phyloP scores from a whole-genome alignment of 1,140 invertebrate species.

The Cherax quadricarinatus region DNA sequence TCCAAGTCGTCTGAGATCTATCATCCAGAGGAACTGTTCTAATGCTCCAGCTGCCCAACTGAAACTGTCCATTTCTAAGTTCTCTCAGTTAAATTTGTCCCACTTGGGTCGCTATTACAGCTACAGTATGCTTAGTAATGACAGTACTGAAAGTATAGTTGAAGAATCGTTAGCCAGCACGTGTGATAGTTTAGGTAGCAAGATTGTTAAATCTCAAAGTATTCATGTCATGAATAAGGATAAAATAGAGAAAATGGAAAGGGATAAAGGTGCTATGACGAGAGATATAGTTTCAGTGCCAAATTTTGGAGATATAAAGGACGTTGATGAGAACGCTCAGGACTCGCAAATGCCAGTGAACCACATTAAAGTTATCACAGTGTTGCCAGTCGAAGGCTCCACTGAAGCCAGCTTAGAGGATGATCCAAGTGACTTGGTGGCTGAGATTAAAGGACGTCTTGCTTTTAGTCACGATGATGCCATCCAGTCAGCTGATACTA shows the following conservation, averaged over 20 bases:
- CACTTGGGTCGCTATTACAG: slow-evolving; percentile 82
- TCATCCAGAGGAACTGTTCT: slow-evolving; percentile 65
- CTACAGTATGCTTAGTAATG: slow-evolving; percentile 84
- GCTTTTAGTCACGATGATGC: slow-evolving; percentile 66
- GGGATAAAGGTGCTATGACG: slow-evolving; percentile 77
- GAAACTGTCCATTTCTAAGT: slow-evolving; percentile 84
- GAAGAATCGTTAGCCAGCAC: slow-evolving; percentile 72
- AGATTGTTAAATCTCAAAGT: slow-evolving; percentile 82
- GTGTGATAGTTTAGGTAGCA: slow-evolving; percentile 72
- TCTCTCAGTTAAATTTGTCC: slow-evolving; percentile 85
- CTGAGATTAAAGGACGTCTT: slow-evolving; percentile 68
- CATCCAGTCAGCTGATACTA: slow-evolving; percentile 67
- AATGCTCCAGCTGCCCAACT: slow-evolving; percentile 77
- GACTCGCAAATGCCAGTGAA: slow-evolving; percentile 46
- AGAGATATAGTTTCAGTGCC: slow-evolving; percentile 87
- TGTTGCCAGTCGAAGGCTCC: slow-evolving; percentile 51
- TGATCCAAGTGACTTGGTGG: slow-evolving; percentile 56
- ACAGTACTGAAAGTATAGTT: slow-evolving; percentile 83
- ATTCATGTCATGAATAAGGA: slow-evolving; percentile 79
- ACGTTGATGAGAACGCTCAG: not conserved
- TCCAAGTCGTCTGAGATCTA: slow-evolving; percentile 58
- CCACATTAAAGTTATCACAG: slow-evolving; percentile 61
- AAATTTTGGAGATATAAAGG: slow-evolving; percentile 79
- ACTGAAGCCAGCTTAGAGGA: slow-evolving; percentile 66
- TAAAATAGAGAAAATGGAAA: slow-evolving; percentile 47